Evolutionary conservation across 2,113 vertebrate genomes (phyloP).

Genomic region (Tricholaema leucomelas): DNA sequence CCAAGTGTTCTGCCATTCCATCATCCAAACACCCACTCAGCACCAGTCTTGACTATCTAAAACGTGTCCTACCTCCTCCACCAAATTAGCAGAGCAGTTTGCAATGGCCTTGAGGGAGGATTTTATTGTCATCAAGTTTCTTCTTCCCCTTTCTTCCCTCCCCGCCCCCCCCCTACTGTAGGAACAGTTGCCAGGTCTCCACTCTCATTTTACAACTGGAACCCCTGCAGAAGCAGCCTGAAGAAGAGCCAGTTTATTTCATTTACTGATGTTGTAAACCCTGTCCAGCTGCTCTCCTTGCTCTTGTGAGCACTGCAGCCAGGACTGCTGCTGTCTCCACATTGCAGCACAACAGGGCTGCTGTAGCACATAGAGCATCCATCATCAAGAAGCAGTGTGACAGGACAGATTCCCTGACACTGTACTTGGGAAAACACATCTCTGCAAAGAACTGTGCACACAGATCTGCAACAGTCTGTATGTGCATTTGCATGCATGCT

Average conservation of each 20-base stretch:
- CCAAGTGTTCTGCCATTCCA: background rate
- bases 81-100: background rate
- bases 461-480: background rate
- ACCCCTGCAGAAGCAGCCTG: background rate
- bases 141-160: background rate
- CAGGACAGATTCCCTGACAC: background rate
- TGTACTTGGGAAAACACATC: background rate
- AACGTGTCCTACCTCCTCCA: background rate
- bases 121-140: background rate
- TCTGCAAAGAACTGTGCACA: background rate
- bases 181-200: background rate
- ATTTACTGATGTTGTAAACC: background rate
- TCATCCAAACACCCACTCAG: background rate
- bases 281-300: background rate
- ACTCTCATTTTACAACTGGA: background rate
- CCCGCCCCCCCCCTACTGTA: background rate
- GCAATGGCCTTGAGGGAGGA: no score
- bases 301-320: background rate
- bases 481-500: background rate
- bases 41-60: background rate
- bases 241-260: background rate
- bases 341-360: rapidly evolving
- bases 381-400: background rate
- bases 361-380: background rate
- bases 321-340: background rate